phyloP scores from a whole-genome alignment of 2,888 invertebrate species.

The Clusia tigrina region DNA sequence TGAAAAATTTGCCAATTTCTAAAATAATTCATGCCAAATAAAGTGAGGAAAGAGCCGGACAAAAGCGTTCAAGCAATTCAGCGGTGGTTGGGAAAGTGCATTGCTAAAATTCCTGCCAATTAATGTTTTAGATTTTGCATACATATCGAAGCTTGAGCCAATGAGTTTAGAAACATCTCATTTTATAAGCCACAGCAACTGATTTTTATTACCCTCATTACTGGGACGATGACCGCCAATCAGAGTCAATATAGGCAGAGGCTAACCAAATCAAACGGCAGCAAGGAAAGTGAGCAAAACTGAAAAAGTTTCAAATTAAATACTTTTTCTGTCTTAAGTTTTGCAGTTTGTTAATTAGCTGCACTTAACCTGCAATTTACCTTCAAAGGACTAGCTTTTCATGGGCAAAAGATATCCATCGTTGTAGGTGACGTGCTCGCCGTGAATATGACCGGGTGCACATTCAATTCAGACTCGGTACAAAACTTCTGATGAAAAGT shows the following conservation, averaged over 20 bases:
- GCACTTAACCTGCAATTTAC: conserved; percentile 32
- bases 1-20: too few species aligned
- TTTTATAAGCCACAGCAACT: conserved; percentile 46
- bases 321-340: not conserved
- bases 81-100: too few species aligned
- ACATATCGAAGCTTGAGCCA: too few species aligned
- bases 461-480: conserved; percentile 70
- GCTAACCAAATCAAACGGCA: conserved; percentile 75
- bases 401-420: conserved; percentile 95
- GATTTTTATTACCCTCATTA: conserved; percentile 61
- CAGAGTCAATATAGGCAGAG: conserved; percentile 81
- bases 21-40: too few species aligned
- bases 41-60: too few species aligned
- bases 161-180: too few species aligned
- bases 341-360: conserved; percentile 19
- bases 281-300: conserved; percentile 16
- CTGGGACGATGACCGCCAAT: conserved; percentile 72
- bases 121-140: too few species aligned
- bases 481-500: conserved; percentile 68
- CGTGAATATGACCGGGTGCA: conserved; percentile 92
- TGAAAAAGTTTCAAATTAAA: conserved; percentile 8
- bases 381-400: too few species aligned
- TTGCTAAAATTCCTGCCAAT: too few species aligned
- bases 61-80: too few species aligned
- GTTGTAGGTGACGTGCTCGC: conserved; percentile 96